Base-by-base conservation (phyloP, 2,888 invertebrate species). In the Monopis laevigella region DNA sequence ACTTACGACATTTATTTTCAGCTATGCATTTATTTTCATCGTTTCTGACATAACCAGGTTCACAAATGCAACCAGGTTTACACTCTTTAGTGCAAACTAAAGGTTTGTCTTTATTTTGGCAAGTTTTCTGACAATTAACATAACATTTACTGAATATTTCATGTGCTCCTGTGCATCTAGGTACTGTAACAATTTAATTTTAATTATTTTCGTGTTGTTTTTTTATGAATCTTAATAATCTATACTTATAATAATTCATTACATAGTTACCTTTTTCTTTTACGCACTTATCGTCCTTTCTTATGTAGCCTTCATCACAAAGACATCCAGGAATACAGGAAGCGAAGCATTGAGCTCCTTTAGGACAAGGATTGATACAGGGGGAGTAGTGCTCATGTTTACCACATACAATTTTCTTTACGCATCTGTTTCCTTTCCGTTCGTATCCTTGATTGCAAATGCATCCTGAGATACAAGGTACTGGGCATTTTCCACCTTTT, bases 331-430 rank as follows among this genome's bases (percentile, higher is more conserved):
- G 6, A 18, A 35, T 19, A 16, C 35, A 35, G 3, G 16, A 3
- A 7, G 4, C 18, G 8, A 18, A 3, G 14, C 35, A 35, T 18
- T 35, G 3, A 16, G 17, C 35, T 12, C 35, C 35, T 18, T 18
- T 19, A 4, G 35, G 19, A n/a, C 35, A 35, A 11, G 35, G 18
- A 35, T 36, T 21, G n/a, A 36, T 21, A 11, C 19, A 36, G 6
- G 21, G 11, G 19, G 36, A 36, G 18, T 36, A 36, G 13, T 21
- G 12, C 13, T 21, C 36, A 18, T 36, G 36, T 11, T 21, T 36
- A 16, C 18, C 16, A 36, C 36, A 19, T 17, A 13, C n/a, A 17
- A 32, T 32, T 21, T 21, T 21, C 8, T 32, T 32, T 2, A 13
- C 14, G 17, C 32, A 32, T 7, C 14, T 17, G 14, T 17, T 17